Evolutionary conservation across 64 coral and sea anemone genomes (phyloP), one percentile per base, ranked within the genome.

Genomic region (Hydrozoanthus tunicans): DNA sequence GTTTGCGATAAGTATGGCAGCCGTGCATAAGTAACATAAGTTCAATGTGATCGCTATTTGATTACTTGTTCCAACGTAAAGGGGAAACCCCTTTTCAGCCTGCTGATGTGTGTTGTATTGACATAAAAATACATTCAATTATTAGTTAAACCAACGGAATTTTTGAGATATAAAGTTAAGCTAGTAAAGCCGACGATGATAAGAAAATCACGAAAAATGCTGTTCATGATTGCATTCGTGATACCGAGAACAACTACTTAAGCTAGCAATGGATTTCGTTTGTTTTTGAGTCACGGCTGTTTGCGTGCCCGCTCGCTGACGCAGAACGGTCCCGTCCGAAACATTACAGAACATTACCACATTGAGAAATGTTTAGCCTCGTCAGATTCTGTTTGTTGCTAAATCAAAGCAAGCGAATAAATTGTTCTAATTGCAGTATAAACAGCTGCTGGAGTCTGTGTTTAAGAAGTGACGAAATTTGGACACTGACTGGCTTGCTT

Each of bases 231-330:
- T 23, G 25, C 17, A 6, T 86, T 61, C 27, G 57, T 43, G 9
- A 57, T 43, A 62, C 5, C 15, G 7, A 73, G n/a, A 85, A 74
- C 56, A 86, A 73, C 54, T 74, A 24, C 32, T 43, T 43, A 43
- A 43, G 32, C 32, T 43, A 43, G 32, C 32, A 1, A 88, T 59
- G 69, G 84, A 88, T 75, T 73, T 60, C 59, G 25, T 57, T 75
- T 88, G 12, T 88, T 9, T 8, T 70, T 43, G 10, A 32, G 72
- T 75, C 84, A 88, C 84, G 69, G 12, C 74, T 88, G 70, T 88
- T 88, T 88, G 84, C 84, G 84, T 88, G 84, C 67, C 15, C 68
- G 23, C 23, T 55, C 84, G 70, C 54, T 88, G 84, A 88, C 60
- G 84, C 84, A 88, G 84, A 88, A 88, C 58, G 7, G 12, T 72